Evolutionary conservation across 2,888 invertebrate genomes (phyloP).

Genomic region (Eupithecia abbreviata): DNA sequence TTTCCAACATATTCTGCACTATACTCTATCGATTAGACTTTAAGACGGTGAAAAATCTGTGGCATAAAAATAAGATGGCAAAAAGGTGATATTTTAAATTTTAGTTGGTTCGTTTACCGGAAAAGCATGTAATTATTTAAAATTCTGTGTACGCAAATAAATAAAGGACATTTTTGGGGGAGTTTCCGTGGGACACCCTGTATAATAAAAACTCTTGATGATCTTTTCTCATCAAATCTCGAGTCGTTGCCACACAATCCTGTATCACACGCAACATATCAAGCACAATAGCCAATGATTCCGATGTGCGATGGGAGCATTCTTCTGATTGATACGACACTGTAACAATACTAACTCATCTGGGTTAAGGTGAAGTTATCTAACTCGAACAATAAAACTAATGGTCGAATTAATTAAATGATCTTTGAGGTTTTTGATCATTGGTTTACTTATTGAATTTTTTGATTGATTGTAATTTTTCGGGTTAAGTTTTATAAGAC

Average conservation of each 20-base stretch:
- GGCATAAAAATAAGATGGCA: no score
- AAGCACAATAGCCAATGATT: slow-evolving; percentile 74
- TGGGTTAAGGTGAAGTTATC: slow-evolving; percentile 64
- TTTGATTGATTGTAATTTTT: slow-evolving; percentile 2
- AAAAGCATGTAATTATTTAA: no score
- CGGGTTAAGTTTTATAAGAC: not conserved
- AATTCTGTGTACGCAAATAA: no score
- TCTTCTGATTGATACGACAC: slow-evolving; percentile 75
- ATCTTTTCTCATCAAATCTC: slow-evolving; percentile 15
- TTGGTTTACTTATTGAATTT: slow-evolving; percentile 16
- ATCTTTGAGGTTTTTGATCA: slow-evolving; percentile 34
- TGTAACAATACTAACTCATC: slow-evolving; percentile 60
- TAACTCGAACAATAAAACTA: slow-evolving; percentile 50
- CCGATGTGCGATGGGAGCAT: slow-evolving; percentile 66
- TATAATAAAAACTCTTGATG: not conserved
- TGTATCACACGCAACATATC: slow-evolving; percentile 57
- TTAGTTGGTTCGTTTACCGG: no score
- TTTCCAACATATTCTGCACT: not conserved
- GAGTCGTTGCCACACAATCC: slow-evolving; percentile 28
- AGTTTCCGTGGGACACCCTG: no score
- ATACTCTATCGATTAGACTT: not conserved
- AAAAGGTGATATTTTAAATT: no score
- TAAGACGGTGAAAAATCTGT: no score
- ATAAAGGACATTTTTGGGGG: no score
- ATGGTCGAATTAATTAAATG: slow-evolving; percentile 37